phyloP scores from a whole-genome alignment of 2,113 vertebrate genomes.

The Eurypyga helias region DNA sequence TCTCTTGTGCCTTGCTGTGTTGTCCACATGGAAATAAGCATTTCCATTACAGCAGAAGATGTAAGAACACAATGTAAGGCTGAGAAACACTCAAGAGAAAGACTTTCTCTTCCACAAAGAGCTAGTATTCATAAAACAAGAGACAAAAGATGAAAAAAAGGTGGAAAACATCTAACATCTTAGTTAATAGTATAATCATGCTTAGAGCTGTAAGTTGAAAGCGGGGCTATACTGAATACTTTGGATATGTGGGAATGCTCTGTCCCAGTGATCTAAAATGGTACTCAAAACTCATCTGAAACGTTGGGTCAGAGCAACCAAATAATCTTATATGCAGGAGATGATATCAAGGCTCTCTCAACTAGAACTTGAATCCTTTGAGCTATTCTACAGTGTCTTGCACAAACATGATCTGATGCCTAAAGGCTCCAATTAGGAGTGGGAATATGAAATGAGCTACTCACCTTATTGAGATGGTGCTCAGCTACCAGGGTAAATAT shows the following conservation, averaged over 20 bases:
- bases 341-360: not conserved
- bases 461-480: conserved; percentile 21
- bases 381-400: not conserved
- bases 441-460: conserved; percentile 15
- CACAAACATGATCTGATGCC: conserved; percentile 31
- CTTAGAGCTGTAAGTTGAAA: not conserved
- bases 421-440: conserved; percentile 38
- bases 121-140: not conserved
- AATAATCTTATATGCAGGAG: not conserved
- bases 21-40: no score
- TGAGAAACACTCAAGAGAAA: not conserved
- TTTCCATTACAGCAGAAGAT: not conserved
- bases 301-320: not conserved
- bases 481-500: conserved; percentile 42
- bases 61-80: not conserved
- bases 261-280: not conserved
- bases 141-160: not conserved
- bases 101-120: not conserved
- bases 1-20: no score
- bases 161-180: not conserved
- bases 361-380: conserved; percentile 5
- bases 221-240: not conserved
- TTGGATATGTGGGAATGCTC: not conserved
- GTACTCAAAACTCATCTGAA: not conserved
- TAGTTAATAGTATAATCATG: not conserved